These are phyloP conservation scores for Drosophila biarmipes DNA, from an alignment of 1,140 invertebrate genomes.

Conservation along the genomic window DNA sequence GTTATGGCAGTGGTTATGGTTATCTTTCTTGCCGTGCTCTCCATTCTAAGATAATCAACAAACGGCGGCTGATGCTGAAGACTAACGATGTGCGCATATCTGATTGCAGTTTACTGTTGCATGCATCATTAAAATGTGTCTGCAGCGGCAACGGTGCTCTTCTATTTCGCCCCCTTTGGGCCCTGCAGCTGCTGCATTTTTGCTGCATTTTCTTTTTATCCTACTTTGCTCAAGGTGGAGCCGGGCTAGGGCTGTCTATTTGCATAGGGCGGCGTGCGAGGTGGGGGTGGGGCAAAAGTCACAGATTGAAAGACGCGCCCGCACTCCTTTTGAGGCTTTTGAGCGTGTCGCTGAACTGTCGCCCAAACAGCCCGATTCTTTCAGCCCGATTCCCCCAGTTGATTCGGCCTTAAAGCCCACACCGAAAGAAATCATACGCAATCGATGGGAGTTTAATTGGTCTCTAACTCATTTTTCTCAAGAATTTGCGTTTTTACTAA, in stretches of 20 bases:
- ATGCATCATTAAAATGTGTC: slow-evolving; percentile 83
- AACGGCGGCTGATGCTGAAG: slow-evolving; percentile 82
- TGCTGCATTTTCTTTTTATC: slow-evolving; percentile 76
- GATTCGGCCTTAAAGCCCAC: slow-evolving; percentile 18
- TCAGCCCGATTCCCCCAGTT: slow-evolving; percentile 24
- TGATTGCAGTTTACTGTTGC: slow-evolving; percentile 83
- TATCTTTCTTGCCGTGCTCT: slow-evolving; percentile 73
- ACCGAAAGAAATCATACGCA: not conserved
- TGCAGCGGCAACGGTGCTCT: slow-evolving; percentile 27
- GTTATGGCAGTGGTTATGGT: slow-evolving; percentile 81
- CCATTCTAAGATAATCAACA: slow-evolving; percentile 82
- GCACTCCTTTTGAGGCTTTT: slow-evolving; percentile 50
- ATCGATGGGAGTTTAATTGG: not conserved
- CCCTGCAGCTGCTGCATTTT: slow-evolving; percentile 23
- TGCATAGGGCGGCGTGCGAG: slow-evolving; percentile 54
- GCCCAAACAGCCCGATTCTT: slow-evolving; percentile 9
- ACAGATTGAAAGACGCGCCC: slow-evolving; percentile 62
- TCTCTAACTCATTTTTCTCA: too few relatives aligned
- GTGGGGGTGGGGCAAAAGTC: not conserved
- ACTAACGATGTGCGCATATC: slow-evolving; percentile 83
- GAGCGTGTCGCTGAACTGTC: slow-evolving; percentile 73
- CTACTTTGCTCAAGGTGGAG: slow-evolving; percentile 75
- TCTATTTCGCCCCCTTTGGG: not conserved
- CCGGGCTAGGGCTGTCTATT: slow-evolving; percentile 53
- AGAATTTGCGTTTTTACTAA: too few relatives aligned